phyloP scores from a whole-genome alignment of 64 coral and sea anemone species.

The Catalaphyllia jardinei region DNA sequence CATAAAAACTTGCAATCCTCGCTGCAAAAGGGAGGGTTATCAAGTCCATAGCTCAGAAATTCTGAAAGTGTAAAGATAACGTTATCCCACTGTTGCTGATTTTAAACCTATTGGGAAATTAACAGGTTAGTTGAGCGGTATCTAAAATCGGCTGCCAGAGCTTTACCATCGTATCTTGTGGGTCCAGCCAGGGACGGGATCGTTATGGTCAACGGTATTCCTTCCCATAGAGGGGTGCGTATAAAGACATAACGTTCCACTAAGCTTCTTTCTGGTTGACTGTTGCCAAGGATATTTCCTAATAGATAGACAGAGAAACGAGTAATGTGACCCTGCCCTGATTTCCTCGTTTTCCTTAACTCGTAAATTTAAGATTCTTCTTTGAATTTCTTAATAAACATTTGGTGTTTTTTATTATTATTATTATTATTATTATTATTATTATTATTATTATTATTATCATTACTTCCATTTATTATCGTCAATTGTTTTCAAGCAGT shows the following conservation, averaged over 20 bases:
- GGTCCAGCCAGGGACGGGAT: neutral
- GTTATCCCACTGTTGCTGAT: no score
- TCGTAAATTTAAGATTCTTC: no score
- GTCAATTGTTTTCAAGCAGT: no score
- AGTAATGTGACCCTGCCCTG: no score
- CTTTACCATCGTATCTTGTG: slow-evolving; percentile 21
- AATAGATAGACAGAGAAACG: neutral
- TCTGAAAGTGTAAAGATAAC: slow-evolving; percentile 13
- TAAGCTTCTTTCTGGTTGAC: slow-evolving; percentile 5
- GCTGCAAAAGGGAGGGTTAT: slow-evolving; percentile 5
- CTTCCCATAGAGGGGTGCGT: slow-evolving; percentile 14
- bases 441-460: no score
- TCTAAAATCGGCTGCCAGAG: neutral
- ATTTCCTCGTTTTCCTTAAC: no score
- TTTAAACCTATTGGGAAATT: no score
- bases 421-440: no score
- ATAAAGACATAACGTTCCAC: slow-evolving; percentile 20
- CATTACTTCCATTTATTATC: no score
- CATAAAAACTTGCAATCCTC: slow-evolving; percentile 45
- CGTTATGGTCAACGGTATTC: slow-evolving; percentile 23
- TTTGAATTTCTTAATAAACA: no score
- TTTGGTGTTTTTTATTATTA: no score
- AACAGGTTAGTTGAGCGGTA: no score
- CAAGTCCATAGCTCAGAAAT: slow-evolving; percentile 53
- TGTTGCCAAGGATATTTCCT: slow-evolving; percentile 34